Conservation (phyloP, 1,140 invertebrate species). For the Panonychus citri region DNA sequence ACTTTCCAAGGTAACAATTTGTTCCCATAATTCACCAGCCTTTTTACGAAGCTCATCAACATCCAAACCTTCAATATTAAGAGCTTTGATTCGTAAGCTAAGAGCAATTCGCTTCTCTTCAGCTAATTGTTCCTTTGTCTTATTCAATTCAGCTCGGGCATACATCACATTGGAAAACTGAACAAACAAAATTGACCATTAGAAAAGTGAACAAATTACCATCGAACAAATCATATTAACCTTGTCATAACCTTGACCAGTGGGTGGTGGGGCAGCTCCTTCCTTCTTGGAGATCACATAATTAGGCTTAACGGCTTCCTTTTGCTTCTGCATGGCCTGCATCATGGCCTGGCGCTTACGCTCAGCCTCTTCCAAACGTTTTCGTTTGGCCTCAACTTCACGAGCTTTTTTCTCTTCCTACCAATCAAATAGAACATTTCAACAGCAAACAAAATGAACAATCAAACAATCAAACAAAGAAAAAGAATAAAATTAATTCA, state of each 20-base stretch:
- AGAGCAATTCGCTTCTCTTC: slow-evolving; percentile 95
- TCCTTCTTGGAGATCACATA: slow-evolving; percentile 56
- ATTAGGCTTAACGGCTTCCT: slow-evolving; percentile 38
- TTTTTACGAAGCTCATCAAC: slow-evolving; percentile 61
- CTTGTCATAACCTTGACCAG: no score
- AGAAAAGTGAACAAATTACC: no score
- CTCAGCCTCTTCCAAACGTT: slow-evolving; percentile 75
- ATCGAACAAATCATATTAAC: no score
- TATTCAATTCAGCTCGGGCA: slow-evolving; percentile 46
- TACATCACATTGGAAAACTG: slow-evolving; percentile 53
- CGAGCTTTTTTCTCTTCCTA: slow-evolving; percentile 18
- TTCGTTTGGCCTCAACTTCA: slow-evolving; percentile 57
- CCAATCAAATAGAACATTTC: neutral
- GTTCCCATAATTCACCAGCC: slow-evolving; percentile 78
- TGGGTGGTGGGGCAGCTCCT: neutral
- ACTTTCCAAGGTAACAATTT: slow-evolving; percentile 83
- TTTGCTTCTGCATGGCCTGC: slow-evolving; percentile 14
- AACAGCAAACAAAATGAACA: neutral
- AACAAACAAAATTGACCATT: neutral
- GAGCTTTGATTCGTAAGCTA: slow-evolving; percentile 78
- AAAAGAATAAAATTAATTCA: no score
- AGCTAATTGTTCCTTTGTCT: slow-evolving; percentile 96
- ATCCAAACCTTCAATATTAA: slow-evolving; percentile 47
- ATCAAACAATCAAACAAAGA: neutral
- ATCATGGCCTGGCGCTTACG: slow-evolving; percentile 50